A percentile compares a stretch with the other conserved stretches of the same genome.
phyloP scores from a whole-genome alignment of 2,797 vertebrate species.

The Darevskia mixta region DNA sequence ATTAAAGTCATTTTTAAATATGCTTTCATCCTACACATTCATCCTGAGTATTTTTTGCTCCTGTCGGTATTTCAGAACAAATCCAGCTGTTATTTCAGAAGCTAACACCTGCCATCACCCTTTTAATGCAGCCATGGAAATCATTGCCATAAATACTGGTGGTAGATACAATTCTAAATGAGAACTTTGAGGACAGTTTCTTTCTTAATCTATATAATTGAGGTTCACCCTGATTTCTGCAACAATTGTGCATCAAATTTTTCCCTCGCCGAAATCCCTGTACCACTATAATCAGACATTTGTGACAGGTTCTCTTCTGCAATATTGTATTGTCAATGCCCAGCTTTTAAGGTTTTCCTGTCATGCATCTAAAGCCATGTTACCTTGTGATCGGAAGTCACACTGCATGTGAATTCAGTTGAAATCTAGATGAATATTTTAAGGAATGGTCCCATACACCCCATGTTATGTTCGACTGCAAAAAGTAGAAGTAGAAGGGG shows the following conservation, averaged over 20 bases:
- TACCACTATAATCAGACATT: not conserved
- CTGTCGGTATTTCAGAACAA: not conserved
- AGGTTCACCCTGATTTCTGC: not conserved
- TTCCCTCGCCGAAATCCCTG: not conserved
- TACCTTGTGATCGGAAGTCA: not conserved
- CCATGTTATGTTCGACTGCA: not conserved
- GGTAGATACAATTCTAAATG: not conserved
- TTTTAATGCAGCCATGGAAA: slow-evolving; percentile 9
- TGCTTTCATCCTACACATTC: slow-evolving; percentile 26
- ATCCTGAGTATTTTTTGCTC: not conserved
- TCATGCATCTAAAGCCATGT: not conserved
- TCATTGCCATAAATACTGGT: not conserved
- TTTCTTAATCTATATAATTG: not conserved
- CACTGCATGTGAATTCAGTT: not conserved
- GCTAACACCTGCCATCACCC: not conserved
- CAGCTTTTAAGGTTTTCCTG: not conserved
- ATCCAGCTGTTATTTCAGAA: slow-evolving; percentile 6
- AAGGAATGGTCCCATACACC: not conserved
- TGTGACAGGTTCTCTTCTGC: not conserved
- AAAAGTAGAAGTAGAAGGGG: too few species aligned
- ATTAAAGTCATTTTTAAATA: slow-evolving; percentile 34
- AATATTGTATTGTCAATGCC: not conserved
- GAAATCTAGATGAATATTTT: not conserved
- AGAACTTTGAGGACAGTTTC: not conserved
- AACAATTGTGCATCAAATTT: not conserved